These are phyloP conservation scores for Drosophila obscura DNA, from an alignment of 1,140 invertebrate genomes.

Conservation along the genomic window DNA sequence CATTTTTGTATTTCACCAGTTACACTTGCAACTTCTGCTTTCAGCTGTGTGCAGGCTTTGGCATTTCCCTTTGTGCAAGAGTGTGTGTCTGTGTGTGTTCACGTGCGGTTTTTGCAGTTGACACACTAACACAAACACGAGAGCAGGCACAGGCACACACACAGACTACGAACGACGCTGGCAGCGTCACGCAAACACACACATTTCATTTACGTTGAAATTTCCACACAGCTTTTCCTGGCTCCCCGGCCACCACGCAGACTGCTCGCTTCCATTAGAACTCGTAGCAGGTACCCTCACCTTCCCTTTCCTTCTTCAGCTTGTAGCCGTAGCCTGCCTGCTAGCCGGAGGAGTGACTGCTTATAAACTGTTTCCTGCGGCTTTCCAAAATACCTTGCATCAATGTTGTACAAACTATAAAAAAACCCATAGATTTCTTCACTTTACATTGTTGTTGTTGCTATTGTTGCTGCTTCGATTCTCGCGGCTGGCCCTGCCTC, in stretches of 20 bases:
- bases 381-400: conserved; percentile 66
- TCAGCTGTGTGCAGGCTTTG: conserved; percentile 50
- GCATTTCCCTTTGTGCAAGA: conserved; percentile 46
- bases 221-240: conserved; percentile 55
- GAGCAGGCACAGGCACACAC: conserved; percentile 9
- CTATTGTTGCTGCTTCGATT: conserved; percentile 11
- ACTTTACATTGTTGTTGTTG: conserved; percentile 33
- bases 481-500: conserved; percentile 12
- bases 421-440: conserved; percentile 50
- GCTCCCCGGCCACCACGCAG: conserved; percentile 12
- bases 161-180: conserved; percentile 12
- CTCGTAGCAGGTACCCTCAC: too few relatives aligned
- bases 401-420: conserved; percentile 48
- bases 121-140: conserved; percentile 61
- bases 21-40: conserved; percentile 32
- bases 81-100: conserved; percentile 30
- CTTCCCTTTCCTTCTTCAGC: too few relatives aligned
- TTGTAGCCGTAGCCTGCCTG: not conserved
- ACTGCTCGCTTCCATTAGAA: not conserved
- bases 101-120: conserved; percentile 76
- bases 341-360: conserved; percentile 9
- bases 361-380: conserved; percentile 66
- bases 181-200: conserved; percentile 71
- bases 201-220: conserved; percentile 79
- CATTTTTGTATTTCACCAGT: conserved; percentile 2